Percentiles rank a stretch among this genome's conserved stretches.
Evolutionary conservation across 1,140 invertebrate species (phyloP).

Genomic region (Epicauta chinensis): DNA sequence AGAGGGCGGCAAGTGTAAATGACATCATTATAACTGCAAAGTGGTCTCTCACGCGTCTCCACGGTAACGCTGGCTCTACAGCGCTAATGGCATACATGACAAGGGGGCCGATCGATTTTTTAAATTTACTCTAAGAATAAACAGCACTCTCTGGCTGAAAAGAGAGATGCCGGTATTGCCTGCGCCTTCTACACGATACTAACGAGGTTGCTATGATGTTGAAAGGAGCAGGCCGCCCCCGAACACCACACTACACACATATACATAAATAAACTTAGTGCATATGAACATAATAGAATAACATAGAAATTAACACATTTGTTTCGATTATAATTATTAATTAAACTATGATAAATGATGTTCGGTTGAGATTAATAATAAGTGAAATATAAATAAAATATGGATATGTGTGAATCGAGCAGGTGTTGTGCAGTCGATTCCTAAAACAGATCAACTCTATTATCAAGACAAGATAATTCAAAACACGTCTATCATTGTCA

Average conservation of each 20-base stretch:
- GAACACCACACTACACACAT: no score
- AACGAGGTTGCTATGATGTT: no score
- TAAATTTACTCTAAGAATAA: constrained; percentile 43
- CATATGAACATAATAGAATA: constrained; percentile 20
- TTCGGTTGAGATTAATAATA: no score
- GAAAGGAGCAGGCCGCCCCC: no score
- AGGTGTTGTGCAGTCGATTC: constrained; percentile 9
- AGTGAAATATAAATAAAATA: no score
- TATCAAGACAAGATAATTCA: constrained; percentile 24
- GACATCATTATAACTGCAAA: constrained; percentile 46
- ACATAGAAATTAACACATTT: constrained; percentile 11
- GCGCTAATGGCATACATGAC: constrained; percentile 45
- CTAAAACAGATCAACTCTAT: constrained; percentile 22
- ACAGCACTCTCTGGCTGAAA: constrained; percentile 25
- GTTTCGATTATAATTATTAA: no score
- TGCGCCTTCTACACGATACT: no score
- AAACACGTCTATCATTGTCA: constrained; percentile 33
- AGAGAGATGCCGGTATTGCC: neutral
- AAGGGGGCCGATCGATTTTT: constrained; percentile 44
- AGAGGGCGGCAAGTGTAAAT: constrained; percentile 43
- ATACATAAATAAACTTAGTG: no score
- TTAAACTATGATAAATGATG: no score
- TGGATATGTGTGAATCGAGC: no score
- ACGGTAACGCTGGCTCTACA: constrained; percentile 34
- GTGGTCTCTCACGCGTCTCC: constrained; percentile 41